Evolutionary conservation across 2,888 invertebrate species (phyloP).

Genomic region (Plebejus anna): DNA sequence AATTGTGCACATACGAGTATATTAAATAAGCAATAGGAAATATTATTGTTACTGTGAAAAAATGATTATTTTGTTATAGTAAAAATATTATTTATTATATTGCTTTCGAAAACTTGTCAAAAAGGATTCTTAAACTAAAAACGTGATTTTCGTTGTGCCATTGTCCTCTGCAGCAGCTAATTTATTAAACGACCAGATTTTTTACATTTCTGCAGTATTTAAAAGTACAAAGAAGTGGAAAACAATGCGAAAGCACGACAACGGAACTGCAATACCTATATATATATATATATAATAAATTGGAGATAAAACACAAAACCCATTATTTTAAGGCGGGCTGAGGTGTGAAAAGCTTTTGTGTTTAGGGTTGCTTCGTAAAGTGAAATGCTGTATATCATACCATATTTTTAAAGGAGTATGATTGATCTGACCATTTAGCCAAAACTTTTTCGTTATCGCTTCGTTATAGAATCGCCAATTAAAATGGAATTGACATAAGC

Average conservation of each 20-base stretch:
- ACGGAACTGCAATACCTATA: slow-evolving; percentile 5
- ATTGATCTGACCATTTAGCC: neutral
- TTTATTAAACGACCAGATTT: neutral
- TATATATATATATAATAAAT: neutral
- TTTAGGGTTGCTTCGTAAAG: neutral
- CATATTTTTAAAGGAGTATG: neutral
- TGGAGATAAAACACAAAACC: slow-evolving; percentile 21
- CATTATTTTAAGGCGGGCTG: slow-evolving; percentile 14
- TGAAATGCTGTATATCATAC: neutral
- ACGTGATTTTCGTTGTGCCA: neutral
- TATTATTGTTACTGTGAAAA: no score
- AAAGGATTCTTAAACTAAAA: no score
- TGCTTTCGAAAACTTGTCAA: no score
- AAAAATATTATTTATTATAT: no score
- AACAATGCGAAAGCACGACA: neutral
- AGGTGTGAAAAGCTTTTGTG: slow-evolving; percentile 5
- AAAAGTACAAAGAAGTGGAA: neutral
- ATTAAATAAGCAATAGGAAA: no score
- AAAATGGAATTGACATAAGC: no score
- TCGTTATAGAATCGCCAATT: no score
- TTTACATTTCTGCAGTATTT: neutral
- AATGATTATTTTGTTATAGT: neutral
- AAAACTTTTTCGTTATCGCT: no score
- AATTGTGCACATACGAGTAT: no score
- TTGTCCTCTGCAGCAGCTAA: neutral